Evolutionary conservation across 2,113 vertebrate species (phyloP).

Genomic region (Eonycteris spelaea): DNA sequence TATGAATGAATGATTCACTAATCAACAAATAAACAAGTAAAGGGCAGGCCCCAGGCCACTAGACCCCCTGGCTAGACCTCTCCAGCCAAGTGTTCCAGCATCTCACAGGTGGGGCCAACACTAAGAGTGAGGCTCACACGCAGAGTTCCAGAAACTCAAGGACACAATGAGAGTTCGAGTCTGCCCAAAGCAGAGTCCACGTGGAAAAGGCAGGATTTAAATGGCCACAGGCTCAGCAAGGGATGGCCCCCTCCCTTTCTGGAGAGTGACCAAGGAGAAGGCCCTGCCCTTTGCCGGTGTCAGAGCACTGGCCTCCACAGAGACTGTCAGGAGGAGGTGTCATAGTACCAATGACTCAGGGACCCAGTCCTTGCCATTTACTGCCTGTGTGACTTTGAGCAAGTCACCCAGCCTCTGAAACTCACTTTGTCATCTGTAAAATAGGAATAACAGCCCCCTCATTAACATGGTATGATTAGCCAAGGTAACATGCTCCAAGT

Average conservation of each 20-base stretch:
- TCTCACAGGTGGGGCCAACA: background rate
- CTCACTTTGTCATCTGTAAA: background rate
- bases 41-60: background rate
- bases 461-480: background rate
- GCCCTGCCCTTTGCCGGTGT: background rate
- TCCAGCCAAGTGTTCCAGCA: background rate
- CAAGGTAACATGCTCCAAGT: background rate
- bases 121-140: background rate
- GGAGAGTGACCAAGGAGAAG: background rate
- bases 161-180: background rate
- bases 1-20: background rate
- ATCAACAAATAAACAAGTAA: background rate
- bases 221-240: background rate
- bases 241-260: background rate
- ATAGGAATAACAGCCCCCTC: background rate
- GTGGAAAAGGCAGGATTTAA: background rate
- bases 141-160: background rate
- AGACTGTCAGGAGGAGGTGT: background rate
- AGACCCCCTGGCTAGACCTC: background rate
- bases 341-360: background rate
- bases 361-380: background rate
- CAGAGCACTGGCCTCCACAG: background rate
- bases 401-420: background rate
- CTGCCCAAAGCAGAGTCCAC: background rate
- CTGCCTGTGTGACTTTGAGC: background rate